Evolutionary conservation across 2,797 vertebrate genomes (phyloP).

Genomic region (Nannoperca obscura): DNA sequence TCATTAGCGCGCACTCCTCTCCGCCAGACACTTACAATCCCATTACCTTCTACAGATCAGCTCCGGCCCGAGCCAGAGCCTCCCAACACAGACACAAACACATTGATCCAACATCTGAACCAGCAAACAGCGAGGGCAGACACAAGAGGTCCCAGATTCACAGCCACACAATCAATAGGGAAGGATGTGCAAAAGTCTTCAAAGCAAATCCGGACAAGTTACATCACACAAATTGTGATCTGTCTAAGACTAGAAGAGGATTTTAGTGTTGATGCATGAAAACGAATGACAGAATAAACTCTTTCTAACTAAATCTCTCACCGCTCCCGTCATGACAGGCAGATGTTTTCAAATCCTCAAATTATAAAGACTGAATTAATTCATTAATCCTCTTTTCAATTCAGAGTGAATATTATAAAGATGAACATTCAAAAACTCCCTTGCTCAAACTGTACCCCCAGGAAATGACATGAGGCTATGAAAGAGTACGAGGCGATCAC

Average conservation of each 20-base stretch:
- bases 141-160: slow-evolving; percentile 38
- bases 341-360: slow-evolving; percentile 18
- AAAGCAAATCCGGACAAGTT: slow-evolving; percentile 18
- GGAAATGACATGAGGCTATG: slow-evolving; percentile 40
- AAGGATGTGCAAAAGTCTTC: slow-evolving; percentile 33
- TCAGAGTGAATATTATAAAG: background rate
- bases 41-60: slow-evolving; percentile 69
- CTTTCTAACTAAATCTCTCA: slow-evolving; percentile 5
- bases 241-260: slow-evolving; percentile 26
- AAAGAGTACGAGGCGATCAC: slow-evolving; percentile 42
- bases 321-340: background rate
- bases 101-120: slow-evolving; percentile 66
- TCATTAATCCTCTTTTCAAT: slow-evolving; percentile 4
- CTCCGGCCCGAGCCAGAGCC: slow-evolving; percentile 31
- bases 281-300: slow-evolving; percentile 1
- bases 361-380: background rate
- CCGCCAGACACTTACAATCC: slow-evolving; percentile 76
- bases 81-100: slow-evolving; percentile 60
- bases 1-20: slow-evolving; percentile 65
- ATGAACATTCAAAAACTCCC: slow-evolving; percentile 14
- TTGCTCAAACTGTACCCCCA: slow-evolving; percentile 18
- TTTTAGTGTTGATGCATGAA: slow-evolving; percentile 26
- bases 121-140: slow-evolving; percentile 47
- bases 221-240: slow-evolving; percentile 22
- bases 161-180: slow-evolving; percentile 43